Percentiles rank a stretch among this genome's conserved stretches.
phyloP scores from a whole-genome alignment of 2,797 vertebrate species.

The Phrynocephalus vlangalii region DNA sequence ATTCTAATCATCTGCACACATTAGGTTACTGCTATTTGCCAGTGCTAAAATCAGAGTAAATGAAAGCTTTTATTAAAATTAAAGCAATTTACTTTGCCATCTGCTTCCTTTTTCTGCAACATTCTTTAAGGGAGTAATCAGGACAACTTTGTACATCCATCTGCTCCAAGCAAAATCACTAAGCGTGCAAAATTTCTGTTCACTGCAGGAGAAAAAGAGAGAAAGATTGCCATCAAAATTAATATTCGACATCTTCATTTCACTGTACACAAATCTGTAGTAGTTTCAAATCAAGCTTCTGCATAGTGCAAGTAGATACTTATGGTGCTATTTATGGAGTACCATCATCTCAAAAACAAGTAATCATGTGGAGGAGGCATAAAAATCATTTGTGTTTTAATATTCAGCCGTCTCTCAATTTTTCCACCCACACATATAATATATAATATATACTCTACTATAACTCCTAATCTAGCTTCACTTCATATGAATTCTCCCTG shows the following conservation, averaged over 20 bases:
- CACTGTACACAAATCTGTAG: slow-evolving; percentile 16
- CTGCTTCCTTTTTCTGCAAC: slow-evolving; percentile 46
- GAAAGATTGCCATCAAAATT: slow-evolving; percentile 3
- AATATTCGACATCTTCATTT: slow-evolving; percentile 10
- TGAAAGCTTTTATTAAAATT: slow-evolving; percentile 61
- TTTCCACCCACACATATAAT: neutral
- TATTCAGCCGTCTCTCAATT: neutral
- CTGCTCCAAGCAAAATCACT: slow-evolving; percentile 37
- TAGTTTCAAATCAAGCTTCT: neutral
- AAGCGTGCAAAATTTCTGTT: slow-evolving; percentile 22
- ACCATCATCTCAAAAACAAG: neutral
- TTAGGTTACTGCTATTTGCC: slow-evolving; percentile 48
- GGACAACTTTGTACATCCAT: slow-evolving; percentile 24
- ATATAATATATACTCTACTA: neutral
- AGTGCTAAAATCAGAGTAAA: slow-evolving; percentile 42
- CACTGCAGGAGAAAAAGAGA: neutral
- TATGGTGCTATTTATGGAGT: slow-evolving; percentile 10
- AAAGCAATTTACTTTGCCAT: slow-evolving; percentile 55
- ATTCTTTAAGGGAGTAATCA: slow-evolving; percentile 19
- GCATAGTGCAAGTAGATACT: slow-evolving; percentile 4
- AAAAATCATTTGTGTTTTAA: slow-evolving; percentile 13
- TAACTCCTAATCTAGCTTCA: neutral
- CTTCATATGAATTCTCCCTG: neutral
- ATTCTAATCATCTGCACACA: slow-evolving; percentile 48
- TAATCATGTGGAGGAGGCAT: slow-evolving; percentile 4